Evolutionary conservation across 2,113 vertebrate genomes (phyloP).

Genomic region (Nyctereutes procyonoides): DNA sequence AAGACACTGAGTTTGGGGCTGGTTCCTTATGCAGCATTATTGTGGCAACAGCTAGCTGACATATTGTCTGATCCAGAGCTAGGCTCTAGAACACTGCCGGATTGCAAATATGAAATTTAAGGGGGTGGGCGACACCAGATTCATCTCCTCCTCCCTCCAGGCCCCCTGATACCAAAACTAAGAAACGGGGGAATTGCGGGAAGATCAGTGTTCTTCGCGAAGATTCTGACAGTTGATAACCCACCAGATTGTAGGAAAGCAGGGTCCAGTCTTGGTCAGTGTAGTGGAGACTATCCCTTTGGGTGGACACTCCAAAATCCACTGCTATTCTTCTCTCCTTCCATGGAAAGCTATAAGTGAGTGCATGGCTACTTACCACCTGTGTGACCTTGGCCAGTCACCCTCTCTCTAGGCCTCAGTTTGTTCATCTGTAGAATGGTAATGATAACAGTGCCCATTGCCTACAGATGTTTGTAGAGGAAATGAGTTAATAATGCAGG

Average conservation of each 20-base stretch:
- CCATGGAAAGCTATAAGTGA: background rate
- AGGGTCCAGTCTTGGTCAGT: background rate
- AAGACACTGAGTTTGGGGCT: background rate
- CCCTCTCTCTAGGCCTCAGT: background rate
- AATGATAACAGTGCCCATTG: background rate
- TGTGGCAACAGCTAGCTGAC: background rate
- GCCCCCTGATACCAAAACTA: background rate
- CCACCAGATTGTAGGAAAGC: background rate
- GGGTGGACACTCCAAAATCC: background rate
- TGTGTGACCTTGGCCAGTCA: constrained; percentile 39
- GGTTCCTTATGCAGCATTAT: background rate
- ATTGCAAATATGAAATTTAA: background rate
- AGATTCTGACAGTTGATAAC: background rate
- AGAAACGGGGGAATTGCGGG: background rate
- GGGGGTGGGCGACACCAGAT: background rate
- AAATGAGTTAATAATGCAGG: background rate
- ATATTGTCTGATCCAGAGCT: background rate
- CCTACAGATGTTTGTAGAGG: background rate
- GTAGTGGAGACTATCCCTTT: background rate
- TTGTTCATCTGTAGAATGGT: constrained; percentile 32
- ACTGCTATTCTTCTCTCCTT: background rate
- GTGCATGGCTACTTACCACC: background rate
- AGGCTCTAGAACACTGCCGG: background rate
- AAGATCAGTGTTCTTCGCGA: background rate
- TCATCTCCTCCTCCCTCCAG: background rate